These are phyloP conservation scores for Petrophora chlorosata DNA, from an alignment of 2,888 invertebrate species.

Conservation along the genomic window DNA sequence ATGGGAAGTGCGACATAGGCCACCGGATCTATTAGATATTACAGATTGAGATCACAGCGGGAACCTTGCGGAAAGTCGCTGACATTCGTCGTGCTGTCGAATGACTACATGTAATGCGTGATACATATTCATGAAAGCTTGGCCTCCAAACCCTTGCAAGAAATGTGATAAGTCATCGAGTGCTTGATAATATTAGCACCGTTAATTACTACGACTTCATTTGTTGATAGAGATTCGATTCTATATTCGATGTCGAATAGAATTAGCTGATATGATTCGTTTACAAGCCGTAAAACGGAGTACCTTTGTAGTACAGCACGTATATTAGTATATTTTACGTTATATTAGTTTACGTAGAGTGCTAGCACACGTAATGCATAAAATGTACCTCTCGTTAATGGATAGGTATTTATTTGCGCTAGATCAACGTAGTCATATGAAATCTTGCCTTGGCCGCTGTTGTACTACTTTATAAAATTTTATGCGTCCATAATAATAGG, in stretches of 20 bases:
- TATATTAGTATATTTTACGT: neutral
- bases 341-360: neutral
- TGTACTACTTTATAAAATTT: constrained; percentile 29
- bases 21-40: constrained; percentile 6
- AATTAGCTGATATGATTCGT: too few relatives aligned
- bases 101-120: constrained; percentile 1
- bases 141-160: constrained; percentile 11
- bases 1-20: constrained; percentile 4
- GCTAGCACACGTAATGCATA: neutral
- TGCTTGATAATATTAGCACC: neutral
- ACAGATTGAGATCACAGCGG: constrained; percentile 3
- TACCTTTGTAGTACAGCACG: too few relatives aligned
- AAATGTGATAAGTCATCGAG: constrained; percentile 1
- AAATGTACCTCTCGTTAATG: neutral
- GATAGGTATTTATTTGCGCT: neutral
- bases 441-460: constrained; percentile 22
- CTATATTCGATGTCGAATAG: too few relatives aligned
- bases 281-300: too few relatives aligned
- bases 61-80: constrained; percentile 10
- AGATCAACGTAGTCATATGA: constrained; percentile 18
- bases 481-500: constrained; percentile 30
- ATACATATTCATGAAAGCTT: constrained; percentile 15
- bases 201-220: too few relatives aligned
- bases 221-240: too few relatives aligned
- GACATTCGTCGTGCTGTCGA: constrained; percentile 11